These are phyloP conservation scores for Drosophila paulistorum DNA, from an alignment of 1,140 invertebrate species.

Conservation along the genomic window DNA sequence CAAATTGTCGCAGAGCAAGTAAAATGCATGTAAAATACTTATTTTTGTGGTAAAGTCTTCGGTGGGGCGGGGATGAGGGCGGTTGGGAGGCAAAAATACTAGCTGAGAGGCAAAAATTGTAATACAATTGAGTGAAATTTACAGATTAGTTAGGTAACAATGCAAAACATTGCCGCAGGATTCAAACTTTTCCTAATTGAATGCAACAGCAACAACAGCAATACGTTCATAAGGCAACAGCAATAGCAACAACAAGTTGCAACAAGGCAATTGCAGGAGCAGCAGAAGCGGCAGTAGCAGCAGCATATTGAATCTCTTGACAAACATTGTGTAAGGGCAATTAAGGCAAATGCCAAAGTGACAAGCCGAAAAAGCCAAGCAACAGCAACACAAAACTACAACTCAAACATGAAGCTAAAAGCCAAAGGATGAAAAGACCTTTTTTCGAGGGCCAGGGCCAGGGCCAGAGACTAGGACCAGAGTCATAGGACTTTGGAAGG, in stretches of 20 bases:
- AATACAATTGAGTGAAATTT: slow-evolving; percentile 53
- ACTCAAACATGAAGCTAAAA: slow-evolving; percentile 21
- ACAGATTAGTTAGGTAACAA: slow-evolving; percentile 64
- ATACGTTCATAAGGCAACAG: slow-evolving; percentile 15
- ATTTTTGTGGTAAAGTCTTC: neutral
- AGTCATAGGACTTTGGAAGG: no score
- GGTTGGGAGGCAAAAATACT: neutral
- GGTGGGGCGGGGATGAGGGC: neutral
- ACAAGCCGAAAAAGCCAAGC: slow-evolving; percentile 56
- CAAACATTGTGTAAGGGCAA: slow-evolving; percentile 70
- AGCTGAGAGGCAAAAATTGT: slow-evolving; percentile 11
- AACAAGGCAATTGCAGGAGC: slow-evolving; percentile 22
- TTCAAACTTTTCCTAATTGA: slow-evolving; percentile 63
- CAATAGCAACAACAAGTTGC: slow-evolving; percentile 27
- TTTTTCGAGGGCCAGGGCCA: slow-evolving; percentile 3
- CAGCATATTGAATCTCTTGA: slow-evolving; percentile 47
- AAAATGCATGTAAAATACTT: slow-evolving; percentile 19
- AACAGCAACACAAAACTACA: slow-evolving; percentile 42
- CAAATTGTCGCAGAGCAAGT: slow-evolving; percentile 48
- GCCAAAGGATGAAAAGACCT: slow-evolving; percentile 11
- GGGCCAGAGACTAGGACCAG: neutral
- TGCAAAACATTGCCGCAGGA: slow-evolving; percentile 44
- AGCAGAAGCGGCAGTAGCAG: no score
- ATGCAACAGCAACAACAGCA: slow-evolving; percentile 36
- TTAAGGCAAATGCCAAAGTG: slow-evolving; percentile 67